A percentile compares a stretch with the other conserved stretches of the same genome.
Conservation (phyloP, 2,113 vertebrate species). For the Irena cyanogastra region DNA sequence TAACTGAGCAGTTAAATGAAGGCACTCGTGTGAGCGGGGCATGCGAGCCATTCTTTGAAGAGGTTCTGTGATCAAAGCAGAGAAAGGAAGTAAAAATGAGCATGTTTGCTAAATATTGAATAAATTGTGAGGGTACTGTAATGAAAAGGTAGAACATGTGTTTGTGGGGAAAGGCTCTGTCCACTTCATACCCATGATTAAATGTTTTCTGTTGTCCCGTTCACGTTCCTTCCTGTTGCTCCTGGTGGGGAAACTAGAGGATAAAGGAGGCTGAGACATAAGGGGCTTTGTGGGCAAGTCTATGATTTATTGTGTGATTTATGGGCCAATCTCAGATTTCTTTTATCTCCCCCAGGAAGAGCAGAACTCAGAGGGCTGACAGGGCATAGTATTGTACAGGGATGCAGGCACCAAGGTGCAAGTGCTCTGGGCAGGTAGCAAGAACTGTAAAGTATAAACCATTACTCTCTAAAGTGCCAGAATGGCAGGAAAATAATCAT, state of each 20-base stretch:
- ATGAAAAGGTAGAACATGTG: background rate
- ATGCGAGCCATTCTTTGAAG: background rate
- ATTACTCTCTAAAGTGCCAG: background rate
- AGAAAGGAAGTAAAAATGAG: conserved; percentile 14
- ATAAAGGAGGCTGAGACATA: background rate
- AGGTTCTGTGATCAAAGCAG: background rate
- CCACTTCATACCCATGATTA: background rate
- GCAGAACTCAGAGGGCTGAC: background rate
- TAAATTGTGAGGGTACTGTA: background rate
- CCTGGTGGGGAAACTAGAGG: background rate
- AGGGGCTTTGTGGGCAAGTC: background rate
- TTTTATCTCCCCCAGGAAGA: background rate
- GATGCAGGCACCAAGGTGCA: background rate
- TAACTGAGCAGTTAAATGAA: background rate
- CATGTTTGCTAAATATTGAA: background rate
- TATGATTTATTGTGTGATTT: background rate
- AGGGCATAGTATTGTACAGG: background rate
- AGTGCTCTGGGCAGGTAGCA: background rate
- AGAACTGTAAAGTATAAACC: background rate
- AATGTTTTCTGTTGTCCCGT: background rate
- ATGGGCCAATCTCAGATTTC: background rate
- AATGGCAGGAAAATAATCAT: background rate
- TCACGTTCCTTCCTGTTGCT: background rate
- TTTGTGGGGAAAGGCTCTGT: background rate
- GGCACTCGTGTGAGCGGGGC: background rate